These are phyloP conservation scores for Anhinga anhinga DNA, from an alignment of 2,113 vertebrate species.

Conservation along the genomic window DNA sequence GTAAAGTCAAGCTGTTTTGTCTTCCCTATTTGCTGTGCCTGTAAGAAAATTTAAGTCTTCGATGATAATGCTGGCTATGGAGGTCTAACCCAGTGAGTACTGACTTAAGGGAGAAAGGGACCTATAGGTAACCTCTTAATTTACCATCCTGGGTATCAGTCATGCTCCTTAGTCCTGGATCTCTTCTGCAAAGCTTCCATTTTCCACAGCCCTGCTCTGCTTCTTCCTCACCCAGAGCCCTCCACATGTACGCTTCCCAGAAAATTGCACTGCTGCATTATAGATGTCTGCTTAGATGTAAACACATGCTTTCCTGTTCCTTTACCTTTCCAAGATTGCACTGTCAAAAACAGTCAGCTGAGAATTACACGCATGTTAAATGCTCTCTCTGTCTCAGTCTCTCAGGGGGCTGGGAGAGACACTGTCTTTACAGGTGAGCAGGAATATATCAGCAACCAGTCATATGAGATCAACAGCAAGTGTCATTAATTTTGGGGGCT, in stretches of 20 bases:
- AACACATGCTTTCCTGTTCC: neutral
- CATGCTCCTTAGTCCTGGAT: neutral
- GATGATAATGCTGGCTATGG: neutral
- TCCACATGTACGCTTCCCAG: rapidly evolving
- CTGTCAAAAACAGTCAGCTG: neutral
- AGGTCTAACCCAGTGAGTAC: neutral
- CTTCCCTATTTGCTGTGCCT: neutral
- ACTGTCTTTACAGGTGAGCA: neutral
- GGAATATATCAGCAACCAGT: neutral
- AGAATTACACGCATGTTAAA: neutral
- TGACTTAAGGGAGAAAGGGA: neutral
- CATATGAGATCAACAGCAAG: neutral
- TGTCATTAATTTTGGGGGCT: neutral
- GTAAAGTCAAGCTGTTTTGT: neutral
- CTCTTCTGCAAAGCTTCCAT: neutral
- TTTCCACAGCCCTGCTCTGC: neutral
- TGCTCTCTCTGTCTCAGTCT: neutral
- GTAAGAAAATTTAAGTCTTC: neutral
- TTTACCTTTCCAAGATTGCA: neutral
- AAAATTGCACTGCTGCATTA: neutral
- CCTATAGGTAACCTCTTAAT: neutral
- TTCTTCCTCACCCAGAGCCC: neutral
- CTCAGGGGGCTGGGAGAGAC: neutral
- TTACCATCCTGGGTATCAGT: neutral
- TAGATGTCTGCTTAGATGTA: neutral